Base-by-base conservation (phyloP, 1,140 invertebrate species). In the Melipona quadrifasciata region DNA sequence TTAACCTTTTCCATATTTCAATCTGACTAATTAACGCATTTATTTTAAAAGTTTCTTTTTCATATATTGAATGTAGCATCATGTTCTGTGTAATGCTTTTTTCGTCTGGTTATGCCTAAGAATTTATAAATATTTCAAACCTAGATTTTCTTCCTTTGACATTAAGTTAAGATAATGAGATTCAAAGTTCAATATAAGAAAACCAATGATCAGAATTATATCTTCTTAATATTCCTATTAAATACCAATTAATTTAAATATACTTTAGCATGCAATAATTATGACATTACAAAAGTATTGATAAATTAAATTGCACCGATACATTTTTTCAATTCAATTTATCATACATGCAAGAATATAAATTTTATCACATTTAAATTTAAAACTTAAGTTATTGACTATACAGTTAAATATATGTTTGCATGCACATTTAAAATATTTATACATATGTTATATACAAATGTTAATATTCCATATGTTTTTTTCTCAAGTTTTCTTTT, bases 11-110 rank as follows among this genome's bases (percentile, higher is more conserved):
- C 87, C 88, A 91, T 90, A 90, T 84, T 80, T 90, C 87, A 89
- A 91, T 92, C 85, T 91, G 86, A 92, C 86, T 90, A 86, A 93
- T 91, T 92, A 88, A 93, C 91, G 88, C 89, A 91, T 92, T 90
- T 83, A 27, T 86, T 85, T 78, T 51, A 83, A 81, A 88, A 74
- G 72, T 80, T 87, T 83, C 83, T 78, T 82, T 89, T 80, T 90
- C 84, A 88, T 86, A 88, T 86, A 90, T 91, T 93, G 91, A 93
- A 94, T 94, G 93, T 94, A 88, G 93, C 93, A 94, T 91, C 91
- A 91, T 93, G 89, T 91, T 92, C 88, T 90, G 83, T 92, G 87
- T 92, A 91, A 92, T 91, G 93, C 93, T 94, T 93, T 92, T 72
- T 91, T 75, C 90, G 91, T 93, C 78, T 89, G 82, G 78, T 91